These are phyloP conservation scores for Pteromalus puparum DNA, from an alignment of 1,140 invertebrate species.

Conservation along the genomic window DNA sequence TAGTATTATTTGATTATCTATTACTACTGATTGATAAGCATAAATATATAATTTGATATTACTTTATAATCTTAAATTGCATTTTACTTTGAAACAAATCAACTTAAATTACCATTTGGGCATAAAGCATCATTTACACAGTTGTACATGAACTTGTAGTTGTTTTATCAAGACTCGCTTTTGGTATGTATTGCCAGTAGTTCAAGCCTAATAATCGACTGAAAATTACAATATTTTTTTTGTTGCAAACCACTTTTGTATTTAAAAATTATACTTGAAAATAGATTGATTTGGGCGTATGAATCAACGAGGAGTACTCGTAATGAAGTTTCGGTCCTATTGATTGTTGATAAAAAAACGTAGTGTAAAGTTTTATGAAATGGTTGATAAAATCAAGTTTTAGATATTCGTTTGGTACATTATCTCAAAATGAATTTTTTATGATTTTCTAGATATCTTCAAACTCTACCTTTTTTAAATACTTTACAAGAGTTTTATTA, in stretches of 20 bases:
- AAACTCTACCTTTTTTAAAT: not conserved
- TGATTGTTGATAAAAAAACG: slow-evolving; percentile 35
- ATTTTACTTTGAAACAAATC: not conserved
- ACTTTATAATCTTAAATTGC: slow-evolving; percentile 12
- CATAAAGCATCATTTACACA: not conserved
- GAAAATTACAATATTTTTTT: not conserved
- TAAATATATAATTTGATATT: not conserved
- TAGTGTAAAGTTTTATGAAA: slow-evolving; percentile 38
- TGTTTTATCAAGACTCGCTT: not conserved
- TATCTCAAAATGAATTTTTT: slow-evolving; percentile 19
- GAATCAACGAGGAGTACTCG: slow-evolving; percentile 26
- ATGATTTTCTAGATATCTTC: not conserved
- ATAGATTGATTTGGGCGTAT: not conserved
- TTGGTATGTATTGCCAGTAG: not conserved
- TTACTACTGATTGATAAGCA: slow-evolving; percentile 18
- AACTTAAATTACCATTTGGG: not conserved
- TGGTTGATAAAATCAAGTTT: slow-evolving; percentile 32
- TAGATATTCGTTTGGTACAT: slow-evolving; percentile 4
- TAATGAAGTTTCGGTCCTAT: slow-evolving; percentile 27
- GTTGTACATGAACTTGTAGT: not conserved
- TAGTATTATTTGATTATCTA: slow-evolving; percentile 21
- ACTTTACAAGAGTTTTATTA: not conserved
- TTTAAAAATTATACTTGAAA: not conserved
- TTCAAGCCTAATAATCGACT: too few relatives aligned
- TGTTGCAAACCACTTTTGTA: not conserved